Percentiles rank a stretch among this genome's conserved stretches.
Evolutionary conservation across 2,888 invertebrate species (phyloP).

Genomic region (Teinopalpus imperialis): DNA sequence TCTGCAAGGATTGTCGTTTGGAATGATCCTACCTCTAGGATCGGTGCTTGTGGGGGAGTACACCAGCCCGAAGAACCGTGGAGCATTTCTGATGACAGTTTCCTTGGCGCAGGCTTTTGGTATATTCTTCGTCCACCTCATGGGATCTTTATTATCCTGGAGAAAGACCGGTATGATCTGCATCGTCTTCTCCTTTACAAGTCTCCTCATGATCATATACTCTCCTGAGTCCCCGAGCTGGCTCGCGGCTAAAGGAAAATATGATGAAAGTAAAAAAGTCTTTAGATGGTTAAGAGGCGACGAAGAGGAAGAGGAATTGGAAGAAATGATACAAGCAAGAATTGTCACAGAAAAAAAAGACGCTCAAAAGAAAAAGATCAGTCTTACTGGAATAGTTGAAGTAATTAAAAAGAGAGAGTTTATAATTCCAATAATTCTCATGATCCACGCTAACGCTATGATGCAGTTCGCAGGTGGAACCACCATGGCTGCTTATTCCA

Average conservation of each 20-base stretch:
- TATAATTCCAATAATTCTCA: constrained; percentile 77
- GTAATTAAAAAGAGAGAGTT: constrained; percentile 64
- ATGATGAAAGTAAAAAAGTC: constrained; percentile 74
- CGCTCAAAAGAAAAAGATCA: constrained; percentile 29
- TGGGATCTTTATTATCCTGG: constrained; percentile 83
- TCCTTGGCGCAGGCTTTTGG: constrained; percentile 81
- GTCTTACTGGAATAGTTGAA: constrained; percentile 31
- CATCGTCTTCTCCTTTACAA: constrained; percentile 61
- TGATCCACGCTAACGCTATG: constrained; percentile 82
- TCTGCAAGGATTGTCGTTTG: constrained; percentile 68
- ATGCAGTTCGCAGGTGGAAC: constrained; percentile 85
- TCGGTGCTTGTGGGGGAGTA: constrained; percentile 79
- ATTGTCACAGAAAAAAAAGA: constrained; percentile 35
- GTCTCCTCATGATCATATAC: constrained; percentile 58
- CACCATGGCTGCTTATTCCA: constrained; percentile 85
- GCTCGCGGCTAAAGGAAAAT: constrained; percentile 78
- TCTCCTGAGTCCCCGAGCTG: constrained; percentile 85
- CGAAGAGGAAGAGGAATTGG: constrained; percentile 57
- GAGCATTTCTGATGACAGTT: constrained; percentile 80
- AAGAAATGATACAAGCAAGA: constrained; percentile 50
- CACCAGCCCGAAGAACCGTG: constrained; percentile 80
- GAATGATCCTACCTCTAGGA: constrained; percentile 69
- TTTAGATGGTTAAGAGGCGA: constrained; percentile 81
- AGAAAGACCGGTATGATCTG: constrained; percentile 73
- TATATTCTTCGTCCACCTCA: constrained; percentile 80